Base-by-base conservation (phyloP, 2,113 vertebrate genomes). In the Pungitius pungitius region DNA sequence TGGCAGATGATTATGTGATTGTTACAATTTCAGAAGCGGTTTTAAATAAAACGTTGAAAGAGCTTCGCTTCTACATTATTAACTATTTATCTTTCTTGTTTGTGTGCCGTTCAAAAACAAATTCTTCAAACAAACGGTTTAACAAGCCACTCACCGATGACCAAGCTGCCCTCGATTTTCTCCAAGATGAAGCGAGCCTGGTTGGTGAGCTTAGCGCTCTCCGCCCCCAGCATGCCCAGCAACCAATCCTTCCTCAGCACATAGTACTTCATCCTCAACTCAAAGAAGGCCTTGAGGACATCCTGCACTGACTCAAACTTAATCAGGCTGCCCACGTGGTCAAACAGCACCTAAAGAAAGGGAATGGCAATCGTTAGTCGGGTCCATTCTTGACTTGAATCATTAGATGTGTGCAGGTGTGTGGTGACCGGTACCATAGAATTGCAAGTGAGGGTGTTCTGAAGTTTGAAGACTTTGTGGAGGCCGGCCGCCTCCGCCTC, bases 151-250 rank as follows among this genome's bases (percentile, higher is more conserved):
- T 70, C 87, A 99, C 97, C 98, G 0, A 99, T 99, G 14, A 99
- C 94, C 45, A 99, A 93, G 76, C 89, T 96, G 85, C 97, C 97
- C 56, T 98, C 85, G 79, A 99, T 97, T 91, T 99, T 99, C 93
- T 99, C 98, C 89, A 99, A 92, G 88, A 99, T 99, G 94, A 99
- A 99, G 18, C 97, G 96, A 49, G 97, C 98, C 91, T 99, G 98
- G 91, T 97, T 99, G 91, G 92, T 95, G 73, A 99, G 94, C 79
- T 94, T 98, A 24, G 95, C 85, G 43, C 94, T 94, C 82, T 99
- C 97, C 0, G 97, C 97, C 3, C 94, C 92, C 61, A 99, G 89
- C 95, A 99, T 96, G 61, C 98, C 98, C 3, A 89, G 26, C 26
- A 99, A 87, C 98, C 98, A 99, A 56, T 98, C 97, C 91, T 99